Conservation (phyloP, 2,797 vertebrate genomes). For the Ctenopoma kingsleyae region DNA sequence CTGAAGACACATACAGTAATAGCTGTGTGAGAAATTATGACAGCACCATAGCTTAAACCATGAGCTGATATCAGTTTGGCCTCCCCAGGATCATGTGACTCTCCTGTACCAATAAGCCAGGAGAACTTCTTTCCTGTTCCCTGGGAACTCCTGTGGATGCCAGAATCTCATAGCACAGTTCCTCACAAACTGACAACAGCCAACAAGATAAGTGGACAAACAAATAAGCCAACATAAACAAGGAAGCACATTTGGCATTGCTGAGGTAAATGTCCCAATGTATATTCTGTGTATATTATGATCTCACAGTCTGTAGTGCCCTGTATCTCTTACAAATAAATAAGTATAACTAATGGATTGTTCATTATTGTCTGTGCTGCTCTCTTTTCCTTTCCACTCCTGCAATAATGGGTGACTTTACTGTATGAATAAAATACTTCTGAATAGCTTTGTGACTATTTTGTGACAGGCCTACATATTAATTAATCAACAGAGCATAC, state of each 20-base stretch:
- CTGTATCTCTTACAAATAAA: too few relatives aligned
- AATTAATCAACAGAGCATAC: conserved; percentile 28
- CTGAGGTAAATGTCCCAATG: neutral
- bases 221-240: neutral
- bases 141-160: conserved; percentile 5
- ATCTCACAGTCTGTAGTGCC: too few relatives aligned
- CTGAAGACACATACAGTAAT: neutral
- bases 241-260: neutral
- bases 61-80: conserved; percentile 1
- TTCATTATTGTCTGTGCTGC: conserved; percentile 11
- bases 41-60: conserved; percentile 15
- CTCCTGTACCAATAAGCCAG: conserved; percentile 8
- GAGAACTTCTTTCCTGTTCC: conserved; percentile 6
- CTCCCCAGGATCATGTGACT: conserved; percentile 28
- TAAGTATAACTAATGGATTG: neutral
- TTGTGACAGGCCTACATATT: conserved; percentile 44
- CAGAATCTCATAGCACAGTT: neutral
- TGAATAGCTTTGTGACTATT: conserved; percentile 27
- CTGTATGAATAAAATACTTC: conserved; percentile 39
- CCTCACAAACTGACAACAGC: conserved; percentile 11
- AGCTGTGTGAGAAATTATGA: conserved; percentile 18
- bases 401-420: conserved; percentile 32
- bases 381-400: conserved; percentile 31
- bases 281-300: too few relatives aligned
- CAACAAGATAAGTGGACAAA: neutral